Conservation (phyloP, 2,113 vertebrate genomes). For the Hoplias malabaricus region DNA sequence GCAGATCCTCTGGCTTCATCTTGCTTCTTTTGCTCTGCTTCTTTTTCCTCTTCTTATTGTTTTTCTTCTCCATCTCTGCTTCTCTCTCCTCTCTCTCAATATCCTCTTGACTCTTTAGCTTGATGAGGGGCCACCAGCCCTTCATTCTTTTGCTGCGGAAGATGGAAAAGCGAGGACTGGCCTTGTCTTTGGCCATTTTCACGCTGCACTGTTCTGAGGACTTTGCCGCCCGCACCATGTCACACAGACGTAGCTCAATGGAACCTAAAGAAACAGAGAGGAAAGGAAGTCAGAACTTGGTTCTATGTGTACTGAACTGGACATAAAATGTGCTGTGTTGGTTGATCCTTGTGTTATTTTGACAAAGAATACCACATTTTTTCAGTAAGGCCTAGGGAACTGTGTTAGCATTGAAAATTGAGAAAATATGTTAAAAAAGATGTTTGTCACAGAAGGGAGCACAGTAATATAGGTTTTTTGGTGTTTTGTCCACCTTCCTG, state of each 20-base stretch:
- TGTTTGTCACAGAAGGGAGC: too few species aligned
- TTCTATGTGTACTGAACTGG: too few species aligned
- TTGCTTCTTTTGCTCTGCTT: conserved; percentile 69
- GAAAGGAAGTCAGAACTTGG: too few species aligned
- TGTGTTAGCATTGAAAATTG: too few species aligned
- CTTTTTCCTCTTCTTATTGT: conserved; percentile 67
- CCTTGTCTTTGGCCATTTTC: conserved; percentile 80
- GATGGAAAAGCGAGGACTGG: conserved; percentile 83
- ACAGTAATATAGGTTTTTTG: too few species aligned
- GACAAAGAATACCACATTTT: too few species aligned
- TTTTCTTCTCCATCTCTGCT: conserved; percentile 70
- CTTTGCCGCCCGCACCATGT: conserved; percentile 86
- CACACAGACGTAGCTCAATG: conserved; percentile 82
- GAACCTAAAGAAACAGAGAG: conserved; percentile 67
- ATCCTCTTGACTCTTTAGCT: conserved; percentile 80
- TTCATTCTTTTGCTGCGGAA: conserved; percentile 85
- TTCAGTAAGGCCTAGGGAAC: too few species aligned
- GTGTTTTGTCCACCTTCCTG: too few species aligned
- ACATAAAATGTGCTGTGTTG: too few species aligned
- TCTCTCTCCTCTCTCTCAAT: conserved; percentile 79
- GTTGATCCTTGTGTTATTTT: too few species aligned
- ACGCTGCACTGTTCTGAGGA: conserved; percentile 78
- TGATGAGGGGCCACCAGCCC: conserved; percentile 92
- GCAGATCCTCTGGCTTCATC: conserved; percentile 77
- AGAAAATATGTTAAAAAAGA: too few species aligned